phyloP scores from a whole-genome alignment of 2,113 vertebrate species.

The Gymnarchus niloticus region DNA sequence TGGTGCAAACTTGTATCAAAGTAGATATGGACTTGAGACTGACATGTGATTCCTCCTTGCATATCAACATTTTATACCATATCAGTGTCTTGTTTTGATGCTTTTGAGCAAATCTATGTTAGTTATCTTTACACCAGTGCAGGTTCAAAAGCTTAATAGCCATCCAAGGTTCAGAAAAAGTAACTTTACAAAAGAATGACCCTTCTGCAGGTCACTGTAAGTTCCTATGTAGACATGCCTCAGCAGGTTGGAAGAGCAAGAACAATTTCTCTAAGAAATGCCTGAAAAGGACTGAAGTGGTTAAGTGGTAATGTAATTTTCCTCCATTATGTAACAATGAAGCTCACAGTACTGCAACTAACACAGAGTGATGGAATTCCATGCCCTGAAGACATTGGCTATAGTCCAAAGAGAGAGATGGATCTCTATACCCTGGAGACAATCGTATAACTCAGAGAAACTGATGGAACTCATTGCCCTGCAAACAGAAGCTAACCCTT shows the following conservation, averaged over 20 bases:
- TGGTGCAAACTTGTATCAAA: background rate
- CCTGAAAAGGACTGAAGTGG: background rate
- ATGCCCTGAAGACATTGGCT: background rate
- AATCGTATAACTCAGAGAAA: background rate
- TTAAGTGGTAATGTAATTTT: background rate
- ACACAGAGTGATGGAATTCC: conserved; percentile 1
- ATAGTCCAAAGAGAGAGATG: background rate
- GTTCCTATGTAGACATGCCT: background rate
- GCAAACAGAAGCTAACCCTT: background rate
- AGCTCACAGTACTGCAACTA: background rate
- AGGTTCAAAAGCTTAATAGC: background rate
- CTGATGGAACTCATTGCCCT: background rate
- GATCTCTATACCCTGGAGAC: conserved; percentile 2
- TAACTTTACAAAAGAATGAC: background rate
- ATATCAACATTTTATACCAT: background rate
- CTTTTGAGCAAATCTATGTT: background rate
- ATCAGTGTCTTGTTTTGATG: background rate
- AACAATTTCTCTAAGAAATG: background rate
- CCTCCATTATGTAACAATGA: background rate
- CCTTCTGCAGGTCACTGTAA: background rate
- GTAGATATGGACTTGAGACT: background rate
- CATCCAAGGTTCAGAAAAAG: background rate
- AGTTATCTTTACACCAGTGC: background rate
- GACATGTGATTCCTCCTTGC: background rate
- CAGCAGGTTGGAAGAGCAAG: background rate